Evolutionary conservation across 2,113 vertebrate species (phyloP).

Genomic region (Urocitellus parryii): DNA sequence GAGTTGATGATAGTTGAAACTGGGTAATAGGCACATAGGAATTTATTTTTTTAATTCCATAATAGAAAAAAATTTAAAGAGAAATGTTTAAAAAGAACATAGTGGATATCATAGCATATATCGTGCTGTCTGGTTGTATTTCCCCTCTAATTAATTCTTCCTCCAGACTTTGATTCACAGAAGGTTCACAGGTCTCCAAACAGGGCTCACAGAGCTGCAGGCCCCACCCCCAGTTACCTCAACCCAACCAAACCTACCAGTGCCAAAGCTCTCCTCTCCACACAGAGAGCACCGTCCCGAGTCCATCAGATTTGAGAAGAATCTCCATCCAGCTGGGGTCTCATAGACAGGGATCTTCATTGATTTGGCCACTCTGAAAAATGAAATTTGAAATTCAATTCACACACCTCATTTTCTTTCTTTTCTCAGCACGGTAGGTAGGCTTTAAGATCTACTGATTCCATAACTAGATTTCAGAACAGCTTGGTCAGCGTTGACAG

Average conservation of each 20-base stretch:
- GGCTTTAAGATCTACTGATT: neutral
- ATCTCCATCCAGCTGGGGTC: conserved; percentile 97
- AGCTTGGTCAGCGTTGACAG: neutral
- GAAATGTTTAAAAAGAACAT: neutral
- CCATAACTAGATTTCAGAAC: neutral
- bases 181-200: neutral
- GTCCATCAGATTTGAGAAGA: conserved; percentile 99
- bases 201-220: neutral
- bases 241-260: conserved; percentile 89
- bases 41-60: neutral
- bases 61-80: neutral
- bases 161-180: neutral
- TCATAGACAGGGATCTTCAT: conserved; percentile 98
- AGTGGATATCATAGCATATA: neutral
- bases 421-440: neutral
- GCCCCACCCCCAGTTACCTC: neutral
- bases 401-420: neutral
- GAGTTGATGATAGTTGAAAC: neutral
- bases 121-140: neutral
- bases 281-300: conserved; percentile 97
- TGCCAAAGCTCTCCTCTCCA: conserved; percentile 99
- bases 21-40: neutral
- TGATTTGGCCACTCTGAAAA: conserved; percentile 95
- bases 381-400: conserved; percentile 65
- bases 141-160: neutral